These are phyloP conservation scores for Masnerella sp. DNA, from an alignment of 2,888 invertebrate genomes.

Conservation along the genomic window DNA sequence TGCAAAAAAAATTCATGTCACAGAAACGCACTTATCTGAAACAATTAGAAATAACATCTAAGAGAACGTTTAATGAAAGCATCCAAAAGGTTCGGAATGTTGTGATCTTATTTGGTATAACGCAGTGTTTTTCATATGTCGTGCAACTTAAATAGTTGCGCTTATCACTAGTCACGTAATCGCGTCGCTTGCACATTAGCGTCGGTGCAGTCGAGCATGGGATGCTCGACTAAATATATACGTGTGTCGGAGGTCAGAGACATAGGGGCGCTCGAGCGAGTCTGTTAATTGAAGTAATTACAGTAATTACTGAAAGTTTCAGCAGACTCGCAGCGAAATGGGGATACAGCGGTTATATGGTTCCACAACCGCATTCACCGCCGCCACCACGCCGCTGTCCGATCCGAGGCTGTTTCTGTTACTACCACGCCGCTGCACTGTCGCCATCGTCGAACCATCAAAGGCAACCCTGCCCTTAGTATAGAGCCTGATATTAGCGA, in stretches of 20 bases:
- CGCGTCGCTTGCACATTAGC: slow-evolving; percentile 52
- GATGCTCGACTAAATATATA: slow-evolving; percentile 49
- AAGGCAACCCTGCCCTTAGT: slow-evolving; percentile 43
- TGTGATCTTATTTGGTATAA: slow-evolving; percentile 34
- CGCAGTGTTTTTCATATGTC: slow-evolving; percentile 30
- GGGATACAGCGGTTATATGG: slow-evolving; percentile 67
- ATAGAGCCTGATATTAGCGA: slow-evolving; percentile 72
- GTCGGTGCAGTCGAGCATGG: slow-evolving; percentile 46
- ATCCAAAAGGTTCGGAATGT: slow-evolving; percentile 23
- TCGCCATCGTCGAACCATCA: slow-evolving; percentile 49
- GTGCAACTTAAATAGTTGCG: slow-evolving; percentile 54
- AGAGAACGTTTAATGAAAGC: slow-evolving; percentile 27
- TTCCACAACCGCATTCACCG: slow-evolving; percentile 67
- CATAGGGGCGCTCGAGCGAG: slow-evolving; percentile 74
- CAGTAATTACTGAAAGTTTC: slow-evolving; percentile 78
- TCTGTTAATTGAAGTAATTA: slow-evolving; percentile 78
- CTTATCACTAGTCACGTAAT: slow-evolving; percentile 60
- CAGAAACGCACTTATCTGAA: too few species aligned
- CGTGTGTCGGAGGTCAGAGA: slow-evolving; percentile 66
- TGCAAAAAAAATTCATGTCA: too few species aligned
- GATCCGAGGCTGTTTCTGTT: slow-evolving; percentile 55
- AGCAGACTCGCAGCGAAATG: slow-evolving; percentile 64
- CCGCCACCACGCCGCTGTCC: slow-evolving; percentile 56
- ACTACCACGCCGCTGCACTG: slow-evolving; percentile 46
- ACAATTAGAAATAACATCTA: slow-evolving; percentile 1